phyloP scores from a whole-genome alignment of 2,797 vertebrate species.

The Scleropages formosus region DNA sequence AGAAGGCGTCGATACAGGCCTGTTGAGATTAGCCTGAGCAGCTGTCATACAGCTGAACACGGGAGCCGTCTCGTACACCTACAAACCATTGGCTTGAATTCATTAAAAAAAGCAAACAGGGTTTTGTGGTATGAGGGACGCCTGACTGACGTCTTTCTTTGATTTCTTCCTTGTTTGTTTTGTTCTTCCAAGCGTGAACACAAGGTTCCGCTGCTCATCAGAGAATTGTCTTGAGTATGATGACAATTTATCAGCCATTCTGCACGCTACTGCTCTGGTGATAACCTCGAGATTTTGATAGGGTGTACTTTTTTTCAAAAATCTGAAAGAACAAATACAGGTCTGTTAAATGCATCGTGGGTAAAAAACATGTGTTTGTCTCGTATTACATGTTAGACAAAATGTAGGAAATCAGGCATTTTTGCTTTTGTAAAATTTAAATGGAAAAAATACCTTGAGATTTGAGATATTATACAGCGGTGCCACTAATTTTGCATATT shows the following conservation, averaged over 20 bases:
- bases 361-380: not conserved
- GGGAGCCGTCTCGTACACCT: conserved; percentile 1
- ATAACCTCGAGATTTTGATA: not conserved
- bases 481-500: not conserved
- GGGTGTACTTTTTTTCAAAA: conserved; percentile 20
- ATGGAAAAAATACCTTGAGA: not conserved
- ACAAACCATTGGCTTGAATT: not conserved
- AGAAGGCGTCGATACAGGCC: conserved; percentile 50
- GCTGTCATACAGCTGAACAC: conserved; percentile 52
- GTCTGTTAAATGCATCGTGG: not conserved
- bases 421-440: not conserved
- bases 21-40: conserved; percentile 48
- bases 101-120: not conserved
- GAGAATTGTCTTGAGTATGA: not conserved
- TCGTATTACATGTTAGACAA: not conserved
- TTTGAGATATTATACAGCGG: no score
- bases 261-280: not conserved
- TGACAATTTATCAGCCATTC: not conserved
- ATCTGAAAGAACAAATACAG: not conserved
- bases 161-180: conserved; percentile 4
- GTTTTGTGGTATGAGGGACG: not conserved
- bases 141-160: conserved; percentile 20
- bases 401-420: not conserved
- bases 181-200: not conserved
- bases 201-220: conserved; percentile 8